Base-by-base conservation (phyloP, 2,113 vertebrate species). In the Acanthochromis polyacanthus region DNA sequence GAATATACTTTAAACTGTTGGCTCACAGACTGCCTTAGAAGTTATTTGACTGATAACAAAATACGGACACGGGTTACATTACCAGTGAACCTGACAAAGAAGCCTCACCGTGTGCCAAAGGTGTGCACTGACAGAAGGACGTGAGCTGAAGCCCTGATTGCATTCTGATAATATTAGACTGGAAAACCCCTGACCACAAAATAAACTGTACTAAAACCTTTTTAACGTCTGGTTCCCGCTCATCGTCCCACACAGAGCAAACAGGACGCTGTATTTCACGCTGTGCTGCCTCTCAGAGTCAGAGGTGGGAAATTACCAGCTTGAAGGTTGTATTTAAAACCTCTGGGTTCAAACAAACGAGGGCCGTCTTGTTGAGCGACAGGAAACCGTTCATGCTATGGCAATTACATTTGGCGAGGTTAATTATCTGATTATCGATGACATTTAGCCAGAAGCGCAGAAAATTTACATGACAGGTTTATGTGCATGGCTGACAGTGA, bases 271-370 rank as follows among this genome's bases (percentile, higher is more conserved):
- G 25, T 0, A 10, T n/a, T 50, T 70, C 7, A 51, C 7, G 11
- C 25, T 0, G 36, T 7, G 53, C 36, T 58, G 40, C 55, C 68
- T 48, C 9, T 68, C 28, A 15, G 15, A 59, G 23, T 15, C 55
- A 16, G 50, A 61, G 61, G 38, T 55, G 70, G 61, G 38, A 71
- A 57, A 75, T 32, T 75, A 25, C 12, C 30, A 60, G 30, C 38
- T 36, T 5, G 0, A 40, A 66, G 52, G 36, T 19, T 62, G 56
- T 19, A 28, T 74, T 83, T 63, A 80, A 74, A 84, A 28, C 50
- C 36, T 53, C 3, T 10, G 25, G 8, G 62, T 19, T 43, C 7
- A 3, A 28, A 76, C 57, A 72, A 63, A 80, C 57, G 23, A 14
- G 8, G 67, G 22, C 71, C 71, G 48, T 10, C 1, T n/a, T n/a